These are phyloP conservation scores for Ptilonorhynchus violaceus DNA, from an alignment of 2,113 vertebrate species.

Conservation along the genomic window DNA sequence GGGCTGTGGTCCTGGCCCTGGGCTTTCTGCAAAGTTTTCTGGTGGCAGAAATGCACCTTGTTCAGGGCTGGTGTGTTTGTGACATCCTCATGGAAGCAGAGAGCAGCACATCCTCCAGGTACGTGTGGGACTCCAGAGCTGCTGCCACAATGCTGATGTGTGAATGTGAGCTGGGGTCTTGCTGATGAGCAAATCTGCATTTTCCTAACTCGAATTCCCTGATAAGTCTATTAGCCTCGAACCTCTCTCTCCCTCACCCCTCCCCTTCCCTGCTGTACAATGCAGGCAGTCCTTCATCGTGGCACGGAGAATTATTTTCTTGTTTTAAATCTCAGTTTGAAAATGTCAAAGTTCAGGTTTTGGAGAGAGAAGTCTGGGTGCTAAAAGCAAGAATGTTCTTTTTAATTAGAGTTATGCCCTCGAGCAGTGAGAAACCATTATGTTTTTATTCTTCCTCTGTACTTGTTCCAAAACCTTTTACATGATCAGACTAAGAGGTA, in stretches of 20 bases:
- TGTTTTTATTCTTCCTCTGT: constrained; percentile 61
- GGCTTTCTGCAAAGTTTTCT: background rate
- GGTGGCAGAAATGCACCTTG: rapidly evolving
- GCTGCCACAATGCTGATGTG: background rate
- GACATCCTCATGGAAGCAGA: rapidly evolving
- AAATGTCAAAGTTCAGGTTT: constrained; percentile 65
- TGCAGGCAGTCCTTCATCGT: background rate
- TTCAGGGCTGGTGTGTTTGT: rapidly evolving
- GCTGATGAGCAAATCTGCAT: background rate
- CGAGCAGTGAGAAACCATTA: constrained; percentile 52
- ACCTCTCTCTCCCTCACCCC: background rate
- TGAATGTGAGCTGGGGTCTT: background rate
- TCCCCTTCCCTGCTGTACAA: background rate
- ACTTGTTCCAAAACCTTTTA: constrained; percentile 56
- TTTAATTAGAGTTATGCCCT: constrained; percentile 64
- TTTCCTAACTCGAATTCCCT: background rate
- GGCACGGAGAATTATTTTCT: constrained; percentile 42
- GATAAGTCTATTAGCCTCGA: constrained; percentile 2
- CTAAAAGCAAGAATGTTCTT: constrained; percentile 62
- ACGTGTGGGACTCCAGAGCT: background rate
- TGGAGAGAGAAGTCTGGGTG: constrained; percentile 30
- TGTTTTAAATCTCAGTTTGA: constrained; percentile 62
- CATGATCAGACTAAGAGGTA: constrained; percentile 55
- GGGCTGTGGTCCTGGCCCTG: background rate
- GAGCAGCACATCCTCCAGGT: rapidly evolving